Percentiles rank a stretch among this genome's conserved stretches.
Conservation (phyloP, 2,888 invertebrate species). For the Schizotus pectinicornis region DNA sequence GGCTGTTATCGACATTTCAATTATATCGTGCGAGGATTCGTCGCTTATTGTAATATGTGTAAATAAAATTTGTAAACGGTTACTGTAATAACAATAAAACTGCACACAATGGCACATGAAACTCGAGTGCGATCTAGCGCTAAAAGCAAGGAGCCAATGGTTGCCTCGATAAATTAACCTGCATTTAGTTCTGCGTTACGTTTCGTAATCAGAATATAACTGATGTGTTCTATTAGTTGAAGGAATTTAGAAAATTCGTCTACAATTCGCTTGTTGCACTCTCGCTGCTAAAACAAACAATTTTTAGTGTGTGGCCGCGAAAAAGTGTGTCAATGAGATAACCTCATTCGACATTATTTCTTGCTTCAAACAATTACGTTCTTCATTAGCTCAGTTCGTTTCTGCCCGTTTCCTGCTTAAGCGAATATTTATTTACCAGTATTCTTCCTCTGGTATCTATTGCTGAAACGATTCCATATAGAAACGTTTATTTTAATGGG, state of each 20-base stretch:
- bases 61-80: no score
- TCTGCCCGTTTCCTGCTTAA: slow-evolving; percentile 1
- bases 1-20: slow-evolving; percentile 12
- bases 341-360: slow-evolving; percentile 45
- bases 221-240: neutral
- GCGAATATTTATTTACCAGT: slow-evolving; percentile 1
- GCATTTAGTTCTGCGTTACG: no score
- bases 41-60: neutral
- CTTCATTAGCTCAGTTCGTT: slow-evolving; percentile 7
- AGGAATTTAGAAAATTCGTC: neutral
- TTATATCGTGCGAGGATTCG: slow-evolving; percentile 1
- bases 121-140: no score
- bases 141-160: no score
- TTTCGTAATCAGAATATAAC: no score
- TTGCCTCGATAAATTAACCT: no score
- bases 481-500: no score
- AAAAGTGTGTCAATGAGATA: slow-evolving; percentile 53
- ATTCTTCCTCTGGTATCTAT: neutral
- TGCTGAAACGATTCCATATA: no score
- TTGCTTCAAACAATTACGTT: slow-evolving; percentile 40
- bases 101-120: no score
- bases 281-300: slow-evolving; percentile 21
- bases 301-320: slow-evolving; percentile 44
- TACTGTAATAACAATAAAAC: neutral
- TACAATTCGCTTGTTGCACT: slow-evolving; percentile 3